Percentiles rank a stretch among this genome's conserved stretches.
Evolutionary conservation across 2,113 vertebrate species (phyloP).

Genomic region (Callocephalon fimbriatum): DNA sequence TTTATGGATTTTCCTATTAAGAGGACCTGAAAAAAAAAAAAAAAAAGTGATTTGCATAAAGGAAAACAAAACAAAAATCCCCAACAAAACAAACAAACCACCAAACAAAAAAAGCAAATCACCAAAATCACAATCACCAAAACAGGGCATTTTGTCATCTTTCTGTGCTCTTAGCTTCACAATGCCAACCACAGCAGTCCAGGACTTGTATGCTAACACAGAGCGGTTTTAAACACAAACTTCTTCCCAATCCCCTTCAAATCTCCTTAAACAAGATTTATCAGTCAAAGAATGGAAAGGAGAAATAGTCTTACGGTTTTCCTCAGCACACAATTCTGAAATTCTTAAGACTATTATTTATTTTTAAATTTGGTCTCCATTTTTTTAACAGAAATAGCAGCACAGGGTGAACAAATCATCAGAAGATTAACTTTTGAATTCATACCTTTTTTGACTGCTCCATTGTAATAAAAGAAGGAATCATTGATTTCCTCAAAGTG

Average conservation of each 20-base stretch:
- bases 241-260: fast-evolving
- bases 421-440: background rate
- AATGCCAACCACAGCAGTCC: background rate
- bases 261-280: background rate
- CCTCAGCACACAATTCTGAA: background rate
- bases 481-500: constrained; percentile 95
- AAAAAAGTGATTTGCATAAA: background rate
- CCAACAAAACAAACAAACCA: background rate
- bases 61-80: background rate
- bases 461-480: constrained; percentile 97
- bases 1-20: constrained; percentile 99
- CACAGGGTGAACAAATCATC: background rate
- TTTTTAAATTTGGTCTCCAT: background rate
- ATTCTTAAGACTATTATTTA: background rate
- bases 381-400: background rate
- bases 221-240: background rate
- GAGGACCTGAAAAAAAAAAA: constrained; percentile 82
- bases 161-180: background rate
- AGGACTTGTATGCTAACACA: background rate
- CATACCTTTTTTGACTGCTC: constrained; percentile 94
- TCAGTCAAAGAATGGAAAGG: background rate
- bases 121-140: background rate
- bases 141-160: background rate
- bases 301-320: background rate
- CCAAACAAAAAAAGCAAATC: background rate